Base-by-base conservation (phyloP, 2,113 vertebrate species). In the Mirounga angustirostris region DNA sequence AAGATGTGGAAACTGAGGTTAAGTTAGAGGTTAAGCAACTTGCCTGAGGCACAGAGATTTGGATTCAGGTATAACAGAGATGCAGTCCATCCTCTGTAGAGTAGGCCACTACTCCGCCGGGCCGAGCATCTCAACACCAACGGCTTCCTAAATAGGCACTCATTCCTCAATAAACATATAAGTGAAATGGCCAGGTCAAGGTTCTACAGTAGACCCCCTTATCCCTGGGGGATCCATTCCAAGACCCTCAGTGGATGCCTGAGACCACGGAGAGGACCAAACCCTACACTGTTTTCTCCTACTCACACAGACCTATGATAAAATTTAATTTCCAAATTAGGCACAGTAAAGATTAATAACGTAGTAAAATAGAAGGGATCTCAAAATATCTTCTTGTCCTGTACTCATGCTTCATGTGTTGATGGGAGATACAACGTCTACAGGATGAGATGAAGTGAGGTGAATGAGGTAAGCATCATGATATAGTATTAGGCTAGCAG, bases 81-180 rank as follows among this genome's bases (percentile, higher is more conserved):
- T 0, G 5, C 5, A 13, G 59, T 4, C 28, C 24, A 8, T 0
- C 1, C 33, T 8, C 4, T 12, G 7, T 63, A 5, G 0, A 7
- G 0, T 63, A 7, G 0, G 10, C 11, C 4, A 1, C 6, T 4
- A 7, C n/a, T 65, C 46, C 19, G 3, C 24, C 5, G 7, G 12
- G 15, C 40, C 0, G 36, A n/a, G 14, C 19, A 14, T 59, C n/a
- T 58, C 79, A 46, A 63, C 14, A 52, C 40, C 14, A 22, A n/a
- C 0, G 24, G 40, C 65, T 4, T 95, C 63, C 28, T 3, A 52
- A 58, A 21, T 22, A 50, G 0, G 14, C 33, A 56, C 61, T 91
- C 19, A 40, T 63, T 30, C 76, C 88, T 95, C 36, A 58, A 71
- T 71, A 67, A 16, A 52, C 3, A 24, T 0, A 56, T 40, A 84